A percentile compares a stretch with the other conserved stretches of the same genome.
Conservation (phyloP, 2,113 vertebrate genomes). For the Cryptoleucopteryx plumbea region DNA sequence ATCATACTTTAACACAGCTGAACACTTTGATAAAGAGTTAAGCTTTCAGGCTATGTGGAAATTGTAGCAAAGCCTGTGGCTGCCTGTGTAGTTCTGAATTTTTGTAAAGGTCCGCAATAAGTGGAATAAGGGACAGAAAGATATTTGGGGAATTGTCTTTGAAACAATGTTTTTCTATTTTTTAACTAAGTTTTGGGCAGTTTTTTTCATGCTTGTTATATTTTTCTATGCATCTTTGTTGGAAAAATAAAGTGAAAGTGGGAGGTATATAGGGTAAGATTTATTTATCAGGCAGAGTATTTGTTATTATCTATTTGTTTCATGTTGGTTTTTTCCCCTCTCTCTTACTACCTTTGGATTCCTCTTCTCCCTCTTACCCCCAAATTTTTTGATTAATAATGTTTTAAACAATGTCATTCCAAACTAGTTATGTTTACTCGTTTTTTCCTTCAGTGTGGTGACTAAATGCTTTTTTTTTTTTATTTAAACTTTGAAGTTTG, state of each 20-base stretch:
- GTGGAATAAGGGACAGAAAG: background rate
- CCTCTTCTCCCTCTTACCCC: background rate
- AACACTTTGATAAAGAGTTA: background rate
- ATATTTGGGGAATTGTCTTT: background rate
- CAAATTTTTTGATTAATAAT: background rate
- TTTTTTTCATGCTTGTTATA: background rate
- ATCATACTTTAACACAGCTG: background rate
- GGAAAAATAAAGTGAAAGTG: background rate
- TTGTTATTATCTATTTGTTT: background rate
- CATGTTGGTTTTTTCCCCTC: background rate
- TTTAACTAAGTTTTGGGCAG: background rate
- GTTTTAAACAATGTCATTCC: background rate
- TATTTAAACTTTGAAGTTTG: background rate
- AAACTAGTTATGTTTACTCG: background rate
- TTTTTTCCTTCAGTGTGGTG: background rate
- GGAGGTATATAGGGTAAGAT: background rate
- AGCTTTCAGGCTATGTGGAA: background rate
- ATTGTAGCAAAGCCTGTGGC: background rate
- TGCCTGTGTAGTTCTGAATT: background rate
- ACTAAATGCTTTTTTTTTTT: background rate
- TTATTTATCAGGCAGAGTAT: background rate
- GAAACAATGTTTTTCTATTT: background rate
- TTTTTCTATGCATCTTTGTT: background rate
- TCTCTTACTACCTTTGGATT: fast-evolving
- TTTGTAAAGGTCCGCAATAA: background rate